Conservation (phyloP, 2,888 invertebrate species). For the Trachelus stipa region DNA sequence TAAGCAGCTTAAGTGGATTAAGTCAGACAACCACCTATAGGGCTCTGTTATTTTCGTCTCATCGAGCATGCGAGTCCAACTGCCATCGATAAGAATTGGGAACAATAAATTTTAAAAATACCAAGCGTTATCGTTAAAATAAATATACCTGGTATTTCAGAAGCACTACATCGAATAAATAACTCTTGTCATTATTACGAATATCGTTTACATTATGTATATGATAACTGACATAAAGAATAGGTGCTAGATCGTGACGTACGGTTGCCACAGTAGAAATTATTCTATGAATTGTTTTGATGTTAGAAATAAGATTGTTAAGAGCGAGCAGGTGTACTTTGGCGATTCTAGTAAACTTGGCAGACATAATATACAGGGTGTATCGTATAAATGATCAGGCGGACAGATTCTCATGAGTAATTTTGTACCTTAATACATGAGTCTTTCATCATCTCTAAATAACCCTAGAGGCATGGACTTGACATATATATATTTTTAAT, state of each 20-base stretch:
- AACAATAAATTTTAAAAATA: too few relatives aligned
- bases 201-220: too few relatives aligned
- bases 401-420: background rate
- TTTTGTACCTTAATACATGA: background rate
- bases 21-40: constrained; percentile 25
- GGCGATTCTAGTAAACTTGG: constrained; percentile 34
- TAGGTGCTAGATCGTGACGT: background rate
- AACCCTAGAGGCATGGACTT: background rate
- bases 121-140: too few relatives aligned
- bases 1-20: constrained; percentile 63
- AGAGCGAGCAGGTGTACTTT: constrained; percentile 47
- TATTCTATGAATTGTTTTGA: constrained; percentile 6
- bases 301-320: constrained; percentile 43
- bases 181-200: too few relatives aligned
- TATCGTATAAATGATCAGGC: background rate
- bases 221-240: too few relatives aligned
- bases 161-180: too few relatives aligned
- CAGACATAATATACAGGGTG: constrained; percentile 34
- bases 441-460: background rate
- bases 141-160: too few relatives aligned
- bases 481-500: background rate
- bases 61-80: background rate
- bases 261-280: background rate
- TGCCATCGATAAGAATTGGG: background rate
- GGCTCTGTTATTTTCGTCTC: background rate